phyloP scores from a whole-genome alignment of 2,888 invertebrate genomes.

The Bombylius major region DNA sequence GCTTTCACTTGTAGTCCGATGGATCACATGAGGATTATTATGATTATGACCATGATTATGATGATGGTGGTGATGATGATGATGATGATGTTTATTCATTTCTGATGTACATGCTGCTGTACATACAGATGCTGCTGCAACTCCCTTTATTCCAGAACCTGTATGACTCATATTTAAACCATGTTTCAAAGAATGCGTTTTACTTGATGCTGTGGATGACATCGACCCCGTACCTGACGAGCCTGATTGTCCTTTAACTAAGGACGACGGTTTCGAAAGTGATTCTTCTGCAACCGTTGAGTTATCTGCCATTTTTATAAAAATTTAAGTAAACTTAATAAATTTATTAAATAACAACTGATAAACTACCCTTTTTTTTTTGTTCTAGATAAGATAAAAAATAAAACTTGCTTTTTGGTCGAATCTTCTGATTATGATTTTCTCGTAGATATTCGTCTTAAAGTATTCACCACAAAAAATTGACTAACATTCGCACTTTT shows the following conservation, averaged over 20 bases:
- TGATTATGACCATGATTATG: constrained; percentile 15
- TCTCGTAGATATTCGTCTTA: no score
- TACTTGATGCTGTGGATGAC: background rate
- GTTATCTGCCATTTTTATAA: constrained; percentile 7
- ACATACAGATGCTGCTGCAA: background rate
- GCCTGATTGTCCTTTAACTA: background rate
- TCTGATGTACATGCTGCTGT: background rate
- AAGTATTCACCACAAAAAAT: no score
- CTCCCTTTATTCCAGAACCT: background rate
- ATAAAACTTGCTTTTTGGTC: no score
- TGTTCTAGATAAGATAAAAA: no score
- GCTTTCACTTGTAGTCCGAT: constrained; percentile 61
- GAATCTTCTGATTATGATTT: no score
- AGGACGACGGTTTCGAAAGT: background rate
- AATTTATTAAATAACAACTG: no score
- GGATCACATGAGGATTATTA: constrained; percentile 37
- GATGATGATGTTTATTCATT: constrained; percentile 3
- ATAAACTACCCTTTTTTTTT: no score
- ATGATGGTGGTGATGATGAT: constrained; percentile 20
- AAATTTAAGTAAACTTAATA: background rate
- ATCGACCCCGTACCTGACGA: constrained; percentile 2
- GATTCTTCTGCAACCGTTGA: constrained; percentile 4
- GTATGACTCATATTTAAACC: background rate
- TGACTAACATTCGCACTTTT: no score
- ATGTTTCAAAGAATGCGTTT: constrained; percentile 4